Evolutionary conservation across 2,113 vertebrate species (phyloP).

Genomic region (Condylura cristata): DNA sequence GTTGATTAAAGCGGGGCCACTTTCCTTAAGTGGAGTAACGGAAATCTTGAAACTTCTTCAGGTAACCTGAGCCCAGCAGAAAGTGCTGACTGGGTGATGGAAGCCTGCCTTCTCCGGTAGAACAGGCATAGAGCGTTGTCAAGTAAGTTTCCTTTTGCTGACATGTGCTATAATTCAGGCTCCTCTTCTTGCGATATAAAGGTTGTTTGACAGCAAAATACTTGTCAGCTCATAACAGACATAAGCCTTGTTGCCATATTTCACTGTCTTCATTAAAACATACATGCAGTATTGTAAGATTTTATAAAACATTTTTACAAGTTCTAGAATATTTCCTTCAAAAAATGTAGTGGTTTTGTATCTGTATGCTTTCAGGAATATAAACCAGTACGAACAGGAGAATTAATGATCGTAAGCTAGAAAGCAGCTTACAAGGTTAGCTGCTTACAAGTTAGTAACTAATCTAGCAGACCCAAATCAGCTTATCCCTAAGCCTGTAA

Average conservation of each 20-base stretch:
- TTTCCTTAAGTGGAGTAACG: background rate
- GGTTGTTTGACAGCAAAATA: background rate
- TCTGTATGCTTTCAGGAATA: background rate
- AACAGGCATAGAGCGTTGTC: background rate
- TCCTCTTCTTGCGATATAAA: background rate
- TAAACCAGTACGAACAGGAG: background rate
- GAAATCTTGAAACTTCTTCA: background rate
- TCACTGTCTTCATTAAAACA: background rate
- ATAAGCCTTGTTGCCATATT: background rate
- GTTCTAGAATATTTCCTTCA: background rate
- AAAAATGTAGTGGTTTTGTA: background rate
- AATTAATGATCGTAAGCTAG: background rate
- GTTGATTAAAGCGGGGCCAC: background rate
- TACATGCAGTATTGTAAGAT: background rate
- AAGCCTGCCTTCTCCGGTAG: background rate
- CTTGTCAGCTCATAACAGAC: background rate
- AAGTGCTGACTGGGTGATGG: background rate
- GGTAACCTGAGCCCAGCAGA: background rate
- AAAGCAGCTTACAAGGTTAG: background rate
- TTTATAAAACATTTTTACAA: background rate
- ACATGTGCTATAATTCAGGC: background rate
- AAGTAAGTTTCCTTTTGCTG: background rate
- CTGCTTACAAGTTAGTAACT: background rate
- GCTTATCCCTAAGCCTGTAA: background rate
- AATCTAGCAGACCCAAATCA: background rate